Evolutionary conservation across 2,113 vertebrate genomes (phyloP).

Genomic region (Seriola aureovittata): DNA sequence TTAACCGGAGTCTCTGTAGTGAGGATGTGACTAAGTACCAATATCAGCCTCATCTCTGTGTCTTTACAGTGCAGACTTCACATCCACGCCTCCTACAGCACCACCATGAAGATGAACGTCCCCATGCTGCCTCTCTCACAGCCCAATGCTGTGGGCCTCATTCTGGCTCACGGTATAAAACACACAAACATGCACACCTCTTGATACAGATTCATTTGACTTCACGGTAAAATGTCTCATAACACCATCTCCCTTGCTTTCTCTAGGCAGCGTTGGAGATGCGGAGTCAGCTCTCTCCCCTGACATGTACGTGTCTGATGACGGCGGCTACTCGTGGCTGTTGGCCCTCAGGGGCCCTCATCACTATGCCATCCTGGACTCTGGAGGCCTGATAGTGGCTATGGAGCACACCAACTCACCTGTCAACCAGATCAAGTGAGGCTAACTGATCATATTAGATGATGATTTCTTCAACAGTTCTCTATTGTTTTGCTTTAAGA

Average conservation of each 20-base stretch:
- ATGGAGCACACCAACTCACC: conserved; percentile 87
- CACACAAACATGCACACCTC: not conserved
- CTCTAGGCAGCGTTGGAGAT: conserved; percentile 91
- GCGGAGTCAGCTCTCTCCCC: conserved; percentile 89
- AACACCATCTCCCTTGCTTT: not conserved
- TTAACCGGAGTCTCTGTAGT: not conserved
- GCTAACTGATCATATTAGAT: not conserved
- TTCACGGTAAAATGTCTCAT: not conserved
- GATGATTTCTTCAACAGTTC: not conserved
- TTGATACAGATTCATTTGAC: not conserved
- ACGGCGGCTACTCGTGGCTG: conserved; percentile 94
- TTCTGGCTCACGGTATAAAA: conserved; percentile 93
- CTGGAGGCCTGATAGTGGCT: conserved; percentile 93
- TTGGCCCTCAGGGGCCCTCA: conserved; percentile 91
- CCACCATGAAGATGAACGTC: conserved; percentile 92
- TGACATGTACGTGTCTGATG: conserved; percentile 93
- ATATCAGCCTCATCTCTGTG: not conserved
- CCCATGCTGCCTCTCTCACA: conserved; percentile 92
- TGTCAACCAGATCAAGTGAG: conserved; percentile 91
- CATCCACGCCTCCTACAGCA: conserved; percentile 94
- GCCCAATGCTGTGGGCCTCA: conserved; percentile 92
- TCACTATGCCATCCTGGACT: conserved; percentile 94
- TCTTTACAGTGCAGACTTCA: conserved; percentile 92
- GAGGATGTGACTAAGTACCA: not conserved
- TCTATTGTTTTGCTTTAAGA: too few relatives aligned